Base-by-base conservation (phyloP, 2,888 invertebrate species). In the Gymnoscelis rufifasciata region DNA sequence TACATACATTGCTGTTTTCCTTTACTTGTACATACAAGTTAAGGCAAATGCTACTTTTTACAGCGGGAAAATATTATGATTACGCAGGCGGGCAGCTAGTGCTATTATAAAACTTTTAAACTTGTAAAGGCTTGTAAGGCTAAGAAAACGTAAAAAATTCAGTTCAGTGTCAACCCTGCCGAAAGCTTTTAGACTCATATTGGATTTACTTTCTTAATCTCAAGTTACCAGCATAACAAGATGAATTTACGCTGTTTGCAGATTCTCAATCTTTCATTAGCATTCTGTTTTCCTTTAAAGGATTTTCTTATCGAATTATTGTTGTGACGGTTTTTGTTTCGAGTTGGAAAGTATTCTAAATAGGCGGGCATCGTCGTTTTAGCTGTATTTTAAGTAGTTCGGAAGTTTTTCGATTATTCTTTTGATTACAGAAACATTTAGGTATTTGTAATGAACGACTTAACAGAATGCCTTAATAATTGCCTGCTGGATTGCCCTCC, bases 151-250 rank as follows among this genome's bases (percentile, higher is more conserved):
- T 14, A 8, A 23, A 15, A 31, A 38, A 30, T 30, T 39, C 10
- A 39, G 14, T 40, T 23, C 13, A 4, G 30, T 28, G 31, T 7
- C 49, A 48, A 19, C 48, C 48, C 38, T 43, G 29, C 12, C 26
- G 8, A 31, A 33, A 39, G 39, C 47, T 47, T 35, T 48, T 31
- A 19, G 30, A 40, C 38, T 29, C 38, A 23, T 47, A 47, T 50
- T 47, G 47, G 44, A 28, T 47, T 51, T 48, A 51, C 43, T 51
- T 54, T 55, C 43, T 44, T 52, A 52, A 55, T 57, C 51, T 53
- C 33, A 43, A 53, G 53, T 53, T 50, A 37, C 38, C 47, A 45
- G 48, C 12, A 31, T 42, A 30, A 49, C 41, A 44, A 52, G 43
- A 52, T 43, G 47, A 42, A 42, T 38, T 41, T 14, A 30, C 47